Evolutionary conservation across 2,888 invertebrate genomes (phyloP).

Genomic region (Xestia xanthographa): DNA sequence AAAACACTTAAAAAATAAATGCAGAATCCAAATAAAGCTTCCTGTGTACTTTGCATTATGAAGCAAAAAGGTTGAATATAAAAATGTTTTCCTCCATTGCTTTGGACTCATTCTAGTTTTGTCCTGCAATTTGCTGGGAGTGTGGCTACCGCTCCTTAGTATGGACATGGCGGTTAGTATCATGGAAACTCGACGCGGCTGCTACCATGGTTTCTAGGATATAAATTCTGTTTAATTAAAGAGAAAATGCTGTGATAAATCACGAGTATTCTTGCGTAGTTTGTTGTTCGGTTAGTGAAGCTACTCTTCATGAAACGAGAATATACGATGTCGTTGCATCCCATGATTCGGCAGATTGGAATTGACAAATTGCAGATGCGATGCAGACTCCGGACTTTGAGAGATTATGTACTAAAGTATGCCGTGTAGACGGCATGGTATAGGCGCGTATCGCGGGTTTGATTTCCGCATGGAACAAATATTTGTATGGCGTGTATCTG

Average conservation of each 20-base stretch:
- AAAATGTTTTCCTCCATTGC: conserved; percentile 46
- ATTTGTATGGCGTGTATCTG: not conserved
- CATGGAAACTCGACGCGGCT: conserved; percentile 35
- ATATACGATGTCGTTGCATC: not conserved
- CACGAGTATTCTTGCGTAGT: not conserved
- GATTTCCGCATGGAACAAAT: not conserved
- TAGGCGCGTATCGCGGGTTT: not conserved
- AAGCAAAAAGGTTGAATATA: conserved; percentile 43
- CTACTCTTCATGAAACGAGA: not conserved
- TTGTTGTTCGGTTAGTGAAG: not conserved
- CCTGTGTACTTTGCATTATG: conserved; percentile 44
- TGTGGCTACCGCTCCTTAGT: conserved; percentile 5
- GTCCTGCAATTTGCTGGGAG: too few species aligned
- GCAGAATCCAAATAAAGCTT: conserved; percentile 46
- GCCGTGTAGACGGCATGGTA: not conserved
- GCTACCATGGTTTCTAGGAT: not conserved
- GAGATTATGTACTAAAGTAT: not conserved
- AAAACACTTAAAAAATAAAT: conserved; percentile 45
- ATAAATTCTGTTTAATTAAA: conserved; percentile 35
- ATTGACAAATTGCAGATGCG: not conserved
- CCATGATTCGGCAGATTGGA: not conserved
- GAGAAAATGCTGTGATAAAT: not conserved
- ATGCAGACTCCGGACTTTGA: not conserved
- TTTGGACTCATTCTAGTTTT: conserved; percentile 35
- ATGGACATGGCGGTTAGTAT: conserved; percentile 11